These are phyloP conservation scores for Pygoscelis antarcticus DNA, from an alignment of 2,113 vertebrate genomes.

Conservation along the genomic window DNA sequence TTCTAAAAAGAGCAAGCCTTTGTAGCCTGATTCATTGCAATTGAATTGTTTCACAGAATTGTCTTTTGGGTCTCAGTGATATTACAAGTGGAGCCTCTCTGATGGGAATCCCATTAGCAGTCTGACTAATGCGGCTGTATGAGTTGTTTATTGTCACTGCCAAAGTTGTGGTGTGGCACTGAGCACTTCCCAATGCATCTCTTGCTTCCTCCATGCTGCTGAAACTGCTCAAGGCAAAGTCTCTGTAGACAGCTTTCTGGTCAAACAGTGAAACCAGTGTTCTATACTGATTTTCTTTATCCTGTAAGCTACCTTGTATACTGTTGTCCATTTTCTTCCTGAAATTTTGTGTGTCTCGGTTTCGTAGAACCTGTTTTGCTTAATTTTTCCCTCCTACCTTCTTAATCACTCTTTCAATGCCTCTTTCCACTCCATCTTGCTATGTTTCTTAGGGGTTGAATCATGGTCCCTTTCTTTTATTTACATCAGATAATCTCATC, in stretches of 20 bases:
- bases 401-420: not conserved
- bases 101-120: not conserved
- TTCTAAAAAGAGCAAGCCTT: not conserved
- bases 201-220: not conserved
- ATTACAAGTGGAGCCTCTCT: not conserved
- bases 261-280: not conserved
- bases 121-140: fast-evolving
- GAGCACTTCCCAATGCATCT: not conserved
- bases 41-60: not conserved
- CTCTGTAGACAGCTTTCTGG: not conserved
- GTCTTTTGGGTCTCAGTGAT: not conserved
- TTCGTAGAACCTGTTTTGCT: not conserved
- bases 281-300: not conserved
- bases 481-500: not conserved
- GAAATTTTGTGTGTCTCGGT: not conserved
- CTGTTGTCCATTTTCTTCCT: not conserved
- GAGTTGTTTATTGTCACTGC: not conserved
- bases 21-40: not conserved
- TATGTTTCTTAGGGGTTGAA: not conserved
- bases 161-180: not conserved
- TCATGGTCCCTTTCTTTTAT: not conserved
- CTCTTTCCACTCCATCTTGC: not conserved
- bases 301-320: not conserved
- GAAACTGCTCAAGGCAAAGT: not conserved
- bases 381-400: not conserved